Percentiles rank a stretch among this genome's conserved stretches.
These are phyloP conservation scores for Chlamydotis undulata DNA, from an alignment of 2,113 vertebrate genomes.

Conservation along the genomic window DNA sequence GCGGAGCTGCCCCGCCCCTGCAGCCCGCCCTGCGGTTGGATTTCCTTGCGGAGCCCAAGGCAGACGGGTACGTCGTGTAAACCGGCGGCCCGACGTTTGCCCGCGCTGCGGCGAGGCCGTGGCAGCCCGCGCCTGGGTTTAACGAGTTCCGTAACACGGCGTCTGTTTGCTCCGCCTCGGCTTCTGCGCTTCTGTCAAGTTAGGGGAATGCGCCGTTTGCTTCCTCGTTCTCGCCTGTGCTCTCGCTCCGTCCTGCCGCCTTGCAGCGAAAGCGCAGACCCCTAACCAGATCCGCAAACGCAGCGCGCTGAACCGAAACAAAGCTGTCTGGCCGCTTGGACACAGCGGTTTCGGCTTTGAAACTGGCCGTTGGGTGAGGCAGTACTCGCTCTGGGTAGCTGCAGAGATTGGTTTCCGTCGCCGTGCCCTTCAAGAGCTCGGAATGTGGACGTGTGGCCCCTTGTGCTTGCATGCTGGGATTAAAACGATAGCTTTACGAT, in stretches of 20 bases:
- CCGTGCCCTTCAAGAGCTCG: rapidly evolving
- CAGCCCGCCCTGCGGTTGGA: rapidly evolving
- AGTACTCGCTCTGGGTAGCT: not conserved
- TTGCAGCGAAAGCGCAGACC: not conserved
- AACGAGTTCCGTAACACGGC: rapidly evolving
- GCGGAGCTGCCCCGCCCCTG: not conserved
- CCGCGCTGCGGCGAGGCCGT: not conserved
- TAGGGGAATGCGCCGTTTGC: not conserved
- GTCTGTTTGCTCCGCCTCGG: rapidly evolving
- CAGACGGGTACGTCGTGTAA: not conserved
- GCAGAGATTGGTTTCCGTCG: not conserved
- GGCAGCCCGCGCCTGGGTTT: not conserved
- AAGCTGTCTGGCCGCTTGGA: not conserved
- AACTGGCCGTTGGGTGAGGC: rapidly evolving
- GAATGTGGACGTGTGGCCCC: rapidly evolving
- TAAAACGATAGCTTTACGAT: rapidly evolving
- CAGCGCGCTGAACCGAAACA: rapidly evolving
- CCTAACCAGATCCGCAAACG: rapidly evolving
- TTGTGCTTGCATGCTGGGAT: rapidly evolving
- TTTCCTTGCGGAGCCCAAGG: rapidly evolving
- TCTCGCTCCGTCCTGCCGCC: not conserved
- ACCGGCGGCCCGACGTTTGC: not conserved
- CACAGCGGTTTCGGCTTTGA: not conserved
- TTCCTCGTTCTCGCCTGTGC: rapidly evolving
- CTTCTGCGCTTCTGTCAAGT: not conserved